Conservation (phyloP, 2,888 invertebrate species). For the Melieria picta region DNA sequence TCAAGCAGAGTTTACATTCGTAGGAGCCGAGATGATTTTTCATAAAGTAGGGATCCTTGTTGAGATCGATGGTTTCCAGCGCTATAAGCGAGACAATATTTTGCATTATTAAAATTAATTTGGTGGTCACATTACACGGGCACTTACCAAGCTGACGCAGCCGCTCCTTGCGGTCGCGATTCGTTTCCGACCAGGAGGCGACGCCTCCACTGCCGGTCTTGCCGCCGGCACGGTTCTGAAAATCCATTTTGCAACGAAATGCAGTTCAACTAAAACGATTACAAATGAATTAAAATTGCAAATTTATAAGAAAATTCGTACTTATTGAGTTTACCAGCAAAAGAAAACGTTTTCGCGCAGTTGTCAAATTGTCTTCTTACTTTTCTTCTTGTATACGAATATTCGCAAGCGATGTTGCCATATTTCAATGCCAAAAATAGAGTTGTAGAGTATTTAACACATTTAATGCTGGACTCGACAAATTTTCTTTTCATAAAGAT, state of each 20-base stretch:
- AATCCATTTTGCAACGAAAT: conserved; percentile 80
- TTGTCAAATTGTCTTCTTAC: too few relatives aligned
- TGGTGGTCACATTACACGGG: neutral
- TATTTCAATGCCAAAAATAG: too few relatives aligned
- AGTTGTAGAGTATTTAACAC: too few relatives aligned
- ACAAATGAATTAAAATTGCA: too few relatives aligned
- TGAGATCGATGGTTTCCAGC: conserved; percentile 96
- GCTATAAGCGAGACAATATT: conserved; percentile 68
- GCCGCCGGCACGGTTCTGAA: conserved; percentile 98
- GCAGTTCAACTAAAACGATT: neutral
- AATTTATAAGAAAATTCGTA: too few relatives aligned
- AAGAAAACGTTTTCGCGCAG: too few relatives aligned
- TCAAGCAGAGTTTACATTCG: conserved; percentile 98
- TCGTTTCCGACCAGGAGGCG: conserved; percentile 98
- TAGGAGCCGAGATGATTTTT: conserved; percentile 99
- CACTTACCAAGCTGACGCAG: conserved; percentile 78
- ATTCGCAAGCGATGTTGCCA: too few relatives aligned
- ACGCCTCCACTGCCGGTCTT: conserved; percentile 99
- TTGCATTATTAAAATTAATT: neutral
- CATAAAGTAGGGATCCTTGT: conserved; percentile 99
- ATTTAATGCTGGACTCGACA: too few relatives aligned
- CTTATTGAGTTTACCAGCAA: too few relatives aligned
- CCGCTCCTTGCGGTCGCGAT: conserved; percentile 94
- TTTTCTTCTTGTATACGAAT: too few relatives aligned
- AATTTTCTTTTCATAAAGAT: too few relatives aligned